Evolutionary conservation across 2,113 vertebrate genomes (phyloP).

Genomic region (Myiozetetes cayanensis): DNA sequence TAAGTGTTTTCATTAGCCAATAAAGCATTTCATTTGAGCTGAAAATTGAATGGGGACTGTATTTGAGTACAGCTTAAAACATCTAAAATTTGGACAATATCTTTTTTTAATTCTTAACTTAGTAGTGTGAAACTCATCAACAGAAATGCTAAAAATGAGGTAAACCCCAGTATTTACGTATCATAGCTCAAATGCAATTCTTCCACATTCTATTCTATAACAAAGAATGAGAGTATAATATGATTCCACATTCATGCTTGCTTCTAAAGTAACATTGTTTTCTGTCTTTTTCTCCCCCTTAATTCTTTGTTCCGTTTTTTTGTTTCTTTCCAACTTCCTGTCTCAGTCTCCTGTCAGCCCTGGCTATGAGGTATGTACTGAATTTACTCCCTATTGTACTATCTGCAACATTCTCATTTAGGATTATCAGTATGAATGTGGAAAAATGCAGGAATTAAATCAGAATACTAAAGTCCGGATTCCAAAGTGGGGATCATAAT

Average conservation of each 20-base stretch:
- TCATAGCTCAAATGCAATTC: neutral
- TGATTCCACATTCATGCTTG: neutral
- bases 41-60: neutral
- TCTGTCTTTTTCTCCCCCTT: conserved; percentile 47
- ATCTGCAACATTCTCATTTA: neutral
- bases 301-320: conserved; percentile 42
- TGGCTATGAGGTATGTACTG: conserved; percentile 87
- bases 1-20: neutral
- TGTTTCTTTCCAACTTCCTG: conserved; percentile 51
- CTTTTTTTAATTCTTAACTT: neutral
- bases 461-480: neutral
- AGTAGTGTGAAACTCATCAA: neutral
- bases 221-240: neutral
- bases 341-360: conserved; percentile 88
- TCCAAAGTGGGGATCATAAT: neutral
- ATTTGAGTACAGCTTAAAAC: neutral
- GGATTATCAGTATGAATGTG: neutral
- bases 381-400: neutral
- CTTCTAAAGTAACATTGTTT: conserved; percentile 63
- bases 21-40: neutral
- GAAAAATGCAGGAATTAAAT: neutral
- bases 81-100: neutral
- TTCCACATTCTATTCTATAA: neutral
- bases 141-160: neutral
- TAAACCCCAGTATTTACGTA: neutral